Evolutionary conservation across 2,113 vertebrate species (phyloP).

Genomic region (Eurystomus gularis): DNA sequence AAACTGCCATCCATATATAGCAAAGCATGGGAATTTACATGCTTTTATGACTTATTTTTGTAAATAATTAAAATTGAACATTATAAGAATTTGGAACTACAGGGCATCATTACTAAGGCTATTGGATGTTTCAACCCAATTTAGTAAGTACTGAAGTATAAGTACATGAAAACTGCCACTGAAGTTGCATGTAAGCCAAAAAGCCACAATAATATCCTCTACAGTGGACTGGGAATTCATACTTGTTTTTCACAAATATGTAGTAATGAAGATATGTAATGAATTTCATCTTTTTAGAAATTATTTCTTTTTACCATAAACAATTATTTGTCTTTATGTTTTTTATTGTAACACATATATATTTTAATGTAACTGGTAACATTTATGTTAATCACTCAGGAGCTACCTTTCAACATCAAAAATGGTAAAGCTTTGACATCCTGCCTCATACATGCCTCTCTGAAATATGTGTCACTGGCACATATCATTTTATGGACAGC

Average conservation of each 20-base stretch:
- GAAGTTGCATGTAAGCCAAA: background rate
- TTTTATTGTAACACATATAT: background rate
- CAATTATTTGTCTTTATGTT: background rate
- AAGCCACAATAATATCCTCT: background rate
- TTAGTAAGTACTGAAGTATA: background rate
- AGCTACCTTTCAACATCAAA: background rate
- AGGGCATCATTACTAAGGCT: background rate
- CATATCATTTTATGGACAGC: background rate
- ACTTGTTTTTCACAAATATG: background rate
- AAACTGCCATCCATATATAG: background rate
- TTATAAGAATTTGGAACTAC: background rate
- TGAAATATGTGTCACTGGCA: background rate
- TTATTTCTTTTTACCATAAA: background rate
- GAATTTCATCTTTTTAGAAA: background rate
- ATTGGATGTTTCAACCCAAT: background rate
- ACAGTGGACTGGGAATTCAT: background rate
- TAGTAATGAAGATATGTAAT: background rate
- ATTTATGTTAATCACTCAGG: background rate
- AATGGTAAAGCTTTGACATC: background rate
- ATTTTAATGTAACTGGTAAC: background rate
- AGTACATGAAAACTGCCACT: background rate
- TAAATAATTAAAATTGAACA: background rate
- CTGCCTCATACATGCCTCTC: background rate
- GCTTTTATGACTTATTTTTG: background rate
- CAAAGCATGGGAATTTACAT: background rate